Percentiles rank a stretch among this genome's conserved stretches.
Evolutionary conservation across 2,113 vertebrate species (phyloP).

Genomic region (Noctilio leporinus): DNA sequence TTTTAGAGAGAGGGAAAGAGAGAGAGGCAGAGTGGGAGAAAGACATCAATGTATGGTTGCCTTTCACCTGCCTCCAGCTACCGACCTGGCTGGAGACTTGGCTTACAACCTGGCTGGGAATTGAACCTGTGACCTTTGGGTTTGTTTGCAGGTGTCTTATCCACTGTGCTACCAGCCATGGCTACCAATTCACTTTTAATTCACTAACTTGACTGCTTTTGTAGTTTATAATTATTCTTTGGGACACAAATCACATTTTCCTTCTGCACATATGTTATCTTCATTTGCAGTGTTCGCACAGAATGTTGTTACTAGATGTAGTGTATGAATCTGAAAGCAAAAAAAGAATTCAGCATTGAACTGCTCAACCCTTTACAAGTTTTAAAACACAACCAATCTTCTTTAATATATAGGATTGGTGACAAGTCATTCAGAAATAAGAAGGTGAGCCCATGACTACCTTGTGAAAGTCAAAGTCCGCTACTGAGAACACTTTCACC

Average conservation of each 20-base stretch:
- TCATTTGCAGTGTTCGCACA: neutral
- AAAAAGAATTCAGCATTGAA: neutral
- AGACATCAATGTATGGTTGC: too few species aligned
- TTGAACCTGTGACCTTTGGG: too few species aligned
- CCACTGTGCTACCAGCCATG: too few species aligned
- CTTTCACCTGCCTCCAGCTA: too few species aligned
- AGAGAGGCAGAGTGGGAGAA: too few species aligned
- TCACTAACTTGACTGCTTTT: neutral
- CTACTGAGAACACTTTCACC: neutral
- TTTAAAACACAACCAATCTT: neutral
- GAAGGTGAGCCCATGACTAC: neutral
- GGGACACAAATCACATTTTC: neutral
- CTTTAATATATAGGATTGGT: neutral
- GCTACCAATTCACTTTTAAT: neutral
- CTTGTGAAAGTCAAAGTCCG: neutral
- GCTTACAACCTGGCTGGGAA: too few species aligned
- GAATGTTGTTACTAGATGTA: neutral
- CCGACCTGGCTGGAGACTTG: too few species aligned
- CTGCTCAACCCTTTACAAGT: neutral
- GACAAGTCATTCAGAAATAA: neutral
- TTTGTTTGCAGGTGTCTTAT: too few species aligned
- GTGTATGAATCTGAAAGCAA: neutral
- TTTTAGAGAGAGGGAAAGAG: too few species aligned
- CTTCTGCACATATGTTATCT: neutral
- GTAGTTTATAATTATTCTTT: neutral